Evolutionary conservation across 2,888 invertebrate species (phyloP).

Genomic region (Lordiphosa fenestrarum): DNA sequence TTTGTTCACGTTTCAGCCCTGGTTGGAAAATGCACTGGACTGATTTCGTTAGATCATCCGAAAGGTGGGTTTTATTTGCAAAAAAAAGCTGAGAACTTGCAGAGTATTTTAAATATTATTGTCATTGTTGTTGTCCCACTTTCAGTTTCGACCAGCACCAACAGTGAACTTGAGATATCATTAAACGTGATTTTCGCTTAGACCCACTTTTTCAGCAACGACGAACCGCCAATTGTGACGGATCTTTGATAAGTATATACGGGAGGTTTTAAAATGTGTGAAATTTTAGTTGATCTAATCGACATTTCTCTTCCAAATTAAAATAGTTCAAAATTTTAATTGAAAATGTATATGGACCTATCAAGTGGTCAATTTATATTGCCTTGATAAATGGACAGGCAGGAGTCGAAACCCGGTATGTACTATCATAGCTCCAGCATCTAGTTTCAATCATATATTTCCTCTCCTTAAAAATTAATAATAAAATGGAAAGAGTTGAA

Average conservation of each 20-base stretch:
- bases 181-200: slow-evolving; percentile 2
- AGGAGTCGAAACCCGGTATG: slow-evolving; percentile 44
- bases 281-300: slow-evolving; percentile 23
- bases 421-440: slow-evolving; percentile 54
- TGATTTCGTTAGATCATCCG: slow-evolving; percentile 22
- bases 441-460: slow-evolving; percentile 11
- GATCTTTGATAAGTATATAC: slow-evolving; percentile 28
- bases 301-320: slow-evolving; percentile 11
- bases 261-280: slow-evolving; percentile 38
- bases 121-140: slow-evolving; percentile 52
- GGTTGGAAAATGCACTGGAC: slow-evolving; percentile 47
- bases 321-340: slow-evolving; percentile 28
- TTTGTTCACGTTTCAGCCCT: slow-evolving; percentile 47
- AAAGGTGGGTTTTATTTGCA: slow-evolving; percentile 48
- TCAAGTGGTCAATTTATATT: slow-evolving; percentile 28
- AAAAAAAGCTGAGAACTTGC: slow-evolving; percentile 31
- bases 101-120: slow-evolving; percentile 20
- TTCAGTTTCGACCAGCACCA: slow-evolving; percentile 48
- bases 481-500: slow-evolving; percentile 53
- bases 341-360: slow-evolving; percentile 47
- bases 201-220: slow-evolving; percentile 9
- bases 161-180: slow-evolving; percentile 39
- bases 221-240: slow-evolving; percentile 38
- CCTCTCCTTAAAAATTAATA: slow-evolving; percentile 1
- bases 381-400: slow-evolving; percentile 41